Conservation (phyloP, 2,113 vertebrate species). For the Hydropotes inermis region DNA sequence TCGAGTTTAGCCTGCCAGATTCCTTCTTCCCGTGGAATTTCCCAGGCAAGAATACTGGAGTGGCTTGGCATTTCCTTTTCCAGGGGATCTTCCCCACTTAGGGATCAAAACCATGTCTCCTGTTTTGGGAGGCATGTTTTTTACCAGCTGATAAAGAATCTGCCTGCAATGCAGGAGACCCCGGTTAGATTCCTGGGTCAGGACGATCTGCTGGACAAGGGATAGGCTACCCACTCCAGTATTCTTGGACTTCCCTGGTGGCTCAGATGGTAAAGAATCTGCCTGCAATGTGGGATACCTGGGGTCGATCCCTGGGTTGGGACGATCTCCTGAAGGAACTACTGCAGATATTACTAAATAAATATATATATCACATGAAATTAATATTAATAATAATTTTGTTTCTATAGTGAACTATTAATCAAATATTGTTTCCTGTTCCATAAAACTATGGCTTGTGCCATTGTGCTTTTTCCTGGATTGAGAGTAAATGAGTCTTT, state of each 20-base stretch:
- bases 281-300: not conserved
- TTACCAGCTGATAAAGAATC: not conserved
- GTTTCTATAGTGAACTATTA: not conserved
- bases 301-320: not conserved
- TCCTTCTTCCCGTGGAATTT: not conserved
- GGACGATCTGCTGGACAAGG: not conserved
- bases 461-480: not conserved
- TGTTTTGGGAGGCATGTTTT: not conserved
- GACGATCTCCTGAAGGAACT: not conserved
- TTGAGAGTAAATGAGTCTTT: not conserved
- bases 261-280: not conserved
- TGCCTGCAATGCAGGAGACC: not conserved
- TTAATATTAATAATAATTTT: not conserved
- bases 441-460: no score
- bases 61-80: not conserved
- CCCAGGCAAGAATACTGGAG: not conserved
- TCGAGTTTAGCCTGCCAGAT: not conserved
- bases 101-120: not conserved
- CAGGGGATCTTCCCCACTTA: not conserved
- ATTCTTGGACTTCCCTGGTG: not conserved
- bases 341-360: not conserved
- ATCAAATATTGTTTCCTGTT: not conserved
- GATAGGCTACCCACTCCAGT: not conserved
- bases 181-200: rapidly evolving
- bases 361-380: not conserved